Conservation (phyloP, 2,888 invertebrate genomes). For the Ommatoiulus sabulosus region DNA sequence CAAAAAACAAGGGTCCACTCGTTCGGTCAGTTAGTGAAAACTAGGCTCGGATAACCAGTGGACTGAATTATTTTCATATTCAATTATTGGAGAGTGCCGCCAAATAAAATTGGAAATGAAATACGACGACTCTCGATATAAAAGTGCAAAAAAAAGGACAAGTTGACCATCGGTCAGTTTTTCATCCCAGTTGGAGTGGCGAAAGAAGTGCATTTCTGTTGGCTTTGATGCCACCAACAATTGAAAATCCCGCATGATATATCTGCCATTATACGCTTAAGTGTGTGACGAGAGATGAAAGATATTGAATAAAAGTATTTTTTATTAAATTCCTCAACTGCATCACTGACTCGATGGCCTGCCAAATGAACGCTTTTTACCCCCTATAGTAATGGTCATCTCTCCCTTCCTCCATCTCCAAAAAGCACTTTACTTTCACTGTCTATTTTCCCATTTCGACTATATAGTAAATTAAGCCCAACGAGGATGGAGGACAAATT, state of each 20-base stretch:
- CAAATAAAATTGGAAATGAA: constrained; percentile 7
- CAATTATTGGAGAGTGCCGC: constrained; percentile 23
- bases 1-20: too few relatives aligned
- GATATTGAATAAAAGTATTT: constrained; percentile 39
- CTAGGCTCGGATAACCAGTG: not conserved
- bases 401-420: not conserved
- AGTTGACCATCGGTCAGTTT: not conserved
- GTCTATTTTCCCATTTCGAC: not conserved
- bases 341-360: not conserved
- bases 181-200: constrained; percentile 13
- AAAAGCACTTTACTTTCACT: not conserved
- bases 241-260: constrained; percentile 11
- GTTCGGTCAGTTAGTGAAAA: not conserved
- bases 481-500: constrained; percentile 14
- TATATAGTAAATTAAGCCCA: not conserved
- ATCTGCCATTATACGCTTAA: constrained; percentile 36
- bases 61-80: constrained; percentile 9
- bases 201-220: constrained; percentile 13
- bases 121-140: not conserved
- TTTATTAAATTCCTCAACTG: constrained; percentile 37
- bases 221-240: constrained; percentile 31
- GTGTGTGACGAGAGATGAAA: constrained; percentile 35
- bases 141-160: not conserved
- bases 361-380: constrained; percentile 1
- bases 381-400: not conserved